Conservation (phyloP, 2,888 invertebrate species). For the Chrysopilus asiliformis region DNA sequence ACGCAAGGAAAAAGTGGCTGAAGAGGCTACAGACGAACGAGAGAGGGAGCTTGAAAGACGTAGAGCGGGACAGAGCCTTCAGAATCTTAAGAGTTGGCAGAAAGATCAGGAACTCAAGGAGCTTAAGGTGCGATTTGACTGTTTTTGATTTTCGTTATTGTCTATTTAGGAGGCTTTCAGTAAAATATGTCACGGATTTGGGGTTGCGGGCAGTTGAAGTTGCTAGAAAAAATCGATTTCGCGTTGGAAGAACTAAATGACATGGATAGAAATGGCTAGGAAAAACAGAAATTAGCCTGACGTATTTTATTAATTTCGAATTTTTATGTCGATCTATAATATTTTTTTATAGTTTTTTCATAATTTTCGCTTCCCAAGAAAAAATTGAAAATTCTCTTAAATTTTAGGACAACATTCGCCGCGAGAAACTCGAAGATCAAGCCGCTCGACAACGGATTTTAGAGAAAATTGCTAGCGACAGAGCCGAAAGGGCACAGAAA, state of each 20-base stretch:
- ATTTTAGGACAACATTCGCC: conserved; percentile 38
- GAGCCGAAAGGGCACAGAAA: conserved; percentile 49
- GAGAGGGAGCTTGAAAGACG: conserved; percentile 58
- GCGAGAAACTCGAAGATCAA: conserved; percentile 62
- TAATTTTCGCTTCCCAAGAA: no score
- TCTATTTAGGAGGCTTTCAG: no score
- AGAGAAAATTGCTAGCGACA: conserved; percentile 76
- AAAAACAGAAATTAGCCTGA: no score
- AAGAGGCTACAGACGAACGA: conserved; percentile 51
- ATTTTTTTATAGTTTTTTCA: no score
- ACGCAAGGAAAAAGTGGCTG: conserved; percentile 46
- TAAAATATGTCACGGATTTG: no score
- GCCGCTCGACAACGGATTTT: conserved; percentile 62
- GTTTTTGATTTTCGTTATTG: no score
- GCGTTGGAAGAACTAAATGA: no score
- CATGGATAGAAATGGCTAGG: no score
- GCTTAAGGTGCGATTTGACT: conserved; percentile 41
- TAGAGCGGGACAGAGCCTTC: conserved; percentile 56
- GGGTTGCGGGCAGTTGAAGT: no score
- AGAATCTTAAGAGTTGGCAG: conserved; percentile 57
- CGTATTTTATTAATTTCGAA: no score
- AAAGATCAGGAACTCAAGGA: conserved; percentile 62
- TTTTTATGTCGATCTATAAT: no score
- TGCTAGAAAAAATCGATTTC: no score
- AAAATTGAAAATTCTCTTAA: background rate